Percentiles rank a stretch among this genome's conserved stretches.
Evolutionary conservation across 1,140 invertebrate genomes (phyloP).

Genomic region (Drosophila leontia): DNA sequence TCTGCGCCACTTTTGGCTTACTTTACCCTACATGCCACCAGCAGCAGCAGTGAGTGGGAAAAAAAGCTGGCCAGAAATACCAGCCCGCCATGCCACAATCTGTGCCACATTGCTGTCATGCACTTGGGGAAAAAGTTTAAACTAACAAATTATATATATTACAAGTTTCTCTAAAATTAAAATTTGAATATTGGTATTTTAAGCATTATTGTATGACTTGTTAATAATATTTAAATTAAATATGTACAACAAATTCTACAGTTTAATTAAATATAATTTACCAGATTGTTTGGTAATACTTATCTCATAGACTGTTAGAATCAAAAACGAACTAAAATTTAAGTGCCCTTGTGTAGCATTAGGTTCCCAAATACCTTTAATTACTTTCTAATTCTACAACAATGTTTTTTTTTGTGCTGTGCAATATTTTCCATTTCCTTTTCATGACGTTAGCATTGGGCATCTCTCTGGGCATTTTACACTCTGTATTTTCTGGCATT

Average conservation of each 20-base stretch:
- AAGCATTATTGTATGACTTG: too few relatives aligned
- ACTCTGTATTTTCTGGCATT: constrained; percentile 18
- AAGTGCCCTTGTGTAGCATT: not conserved
- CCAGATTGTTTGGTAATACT: not conserved
- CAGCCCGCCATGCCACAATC: constrained; percentile 54
- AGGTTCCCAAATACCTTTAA: not conserved
- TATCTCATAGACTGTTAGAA: not conserved
- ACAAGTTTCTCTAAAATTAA: not conserved
- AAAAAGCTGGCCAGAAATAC: constrained; percentile 57
- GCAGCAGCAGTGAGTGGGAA: constrained; percentile 14
- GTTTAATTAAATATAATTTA: not conserved
- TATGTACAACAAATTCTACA: not conserved
- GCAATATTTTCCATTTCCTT: not conserved
- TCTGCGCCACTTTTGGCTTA: constrained; percentile 53
- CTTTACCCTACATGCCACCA: constrained; percentile 56
- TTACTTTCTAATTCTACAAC: not conserved
- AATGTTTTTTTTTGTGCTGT: not conserved
- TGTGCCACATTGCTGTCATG: constrained; percentile 48
- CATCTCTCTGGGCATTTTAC: constrained; percentile 2
- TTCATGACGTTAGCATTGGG: constrained; percentile 4
- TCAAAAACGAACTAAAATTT: not conserved
- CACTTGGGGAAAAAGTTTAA: constrained; percentile 1
- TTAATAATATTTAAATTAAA: not conserved
- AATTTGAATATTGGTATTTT: too few relatives aligned
- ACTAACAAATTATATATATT: not conserved